Percentiles rank a stretch among this genome's conserved stretches.
phyloP scores from a whole-genome alignment of 2,888 invertebrate genomes.

The Fragum fragum region DNA sequence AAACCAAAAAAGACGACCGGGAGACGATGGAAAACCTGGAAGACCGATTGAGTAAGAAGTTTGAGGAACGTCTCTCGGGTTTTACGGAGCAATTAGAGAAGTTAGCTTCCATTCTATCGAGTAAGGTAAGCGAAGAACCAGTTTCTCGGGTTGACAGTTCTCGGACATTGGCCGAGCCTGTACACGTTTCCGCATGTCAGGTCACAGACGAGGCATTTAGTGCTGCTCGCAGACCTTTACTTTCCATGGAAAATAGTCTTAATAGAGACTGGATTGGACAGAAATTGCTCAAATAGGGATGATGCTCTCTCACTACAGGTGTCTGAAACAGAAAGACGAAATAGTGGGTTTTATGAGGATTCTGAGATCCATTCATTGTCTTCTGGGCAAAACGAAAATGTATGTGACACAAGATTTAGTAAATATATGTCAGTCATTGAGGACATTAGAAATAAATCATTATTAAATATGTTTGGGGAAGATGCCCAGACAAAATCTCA shows the following conservation, averaged over 20 bases:
- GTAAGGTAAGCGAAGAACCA: background rate
- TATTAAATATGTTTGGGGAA: slow-evolving; percentile 16
- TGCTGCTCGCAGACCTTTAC: slow-evolving; percentile 21
- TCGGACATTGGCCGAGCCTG: background rate
- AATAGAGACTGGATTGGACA: background rate
- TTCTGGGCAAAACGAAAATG: background rate
- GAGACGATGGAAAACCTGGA: background rate
- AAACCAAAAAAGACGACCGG: background rate
- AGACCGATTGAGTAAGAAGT: background rate
- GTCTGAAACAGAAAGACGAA: slow-evolving; percentile 12
- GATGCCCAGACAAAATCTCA: slow-evolving; percentile 4
- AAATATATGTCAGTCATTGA: slow-evolving; percentile 6
- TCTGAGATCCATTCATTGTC: background rate
- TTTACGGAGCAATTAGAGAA: background rate
- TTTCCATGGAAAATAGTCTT: slow-evolving; percentile 1
- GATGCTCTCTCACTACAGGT: slow-evolving; percentile 1
- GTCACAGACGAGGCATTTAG: slow-evolving; percentile 23
- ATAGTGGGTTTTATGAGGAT: background rate
- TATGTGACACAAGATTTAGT: slow-evolving; percentile 1
- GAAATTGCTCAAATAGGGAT: slow-evolving; percentile 1
- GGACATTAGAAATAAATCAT: background rate
- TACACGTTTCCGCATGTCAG: background rate
- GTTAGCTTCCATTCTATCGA: background rate
- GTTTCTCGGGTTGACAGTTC: background rate
- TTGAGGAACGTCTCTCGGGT: slow-evolving; percentile 4